Conservation (phyloP, 2,113 vertebrate species). For the Tetrax tetrax region DNA sequence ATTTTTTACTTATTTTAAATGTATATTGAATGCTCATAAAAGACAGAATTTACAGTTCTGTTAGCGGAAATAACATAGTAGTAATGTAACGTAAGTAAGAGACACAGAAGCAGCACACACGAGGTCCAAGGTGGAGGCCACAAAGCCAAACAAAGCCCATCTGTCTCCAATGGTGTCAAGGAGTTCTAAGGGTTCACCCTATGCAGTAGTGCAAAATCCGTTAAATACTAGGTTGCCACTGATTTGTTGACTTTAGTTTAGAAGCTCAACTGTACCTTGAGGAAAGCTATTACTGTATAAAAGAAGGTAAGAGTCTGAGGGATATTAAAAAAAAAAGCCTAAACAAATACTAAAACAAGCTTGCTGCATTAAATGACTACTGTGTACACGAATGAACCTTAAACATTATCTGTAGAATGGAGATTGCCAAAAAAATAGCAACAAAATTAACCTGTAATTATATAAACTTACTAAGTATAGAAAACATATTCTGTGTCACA, state of each 20-base stretch:
- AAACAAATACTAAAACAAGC: not conserved
- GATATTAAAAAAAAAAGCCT: not conserved
- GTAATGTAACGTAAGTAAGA: not conserved
- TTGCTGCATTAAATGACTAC: not conserved
- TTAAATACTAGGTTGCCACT: not conserved
- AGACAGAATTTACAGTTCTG: not conserved
- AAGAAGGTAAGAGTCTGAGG: not conserved
- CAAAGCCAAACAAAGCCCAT: not conserved
- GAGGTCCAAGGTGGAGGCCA: not conserved
- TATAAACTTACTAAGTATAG: not conserved
- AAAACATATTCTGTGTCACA: not conserved
- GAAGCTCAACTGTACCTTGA: not conserved
- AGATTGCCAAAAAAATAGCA: not conserved
- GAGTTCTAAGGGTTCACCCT: not conserved
- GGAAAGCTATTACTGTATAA: not conserved
- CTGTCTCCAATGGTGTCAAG: not conserved
- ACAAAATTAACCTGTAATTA: constrained; percentile 4
- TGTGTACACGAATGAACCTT: not conserved
- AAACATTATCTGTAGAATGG: not conserved
- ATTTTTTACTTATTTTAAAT: not conserved
- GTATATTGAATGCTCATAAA: not conserved
- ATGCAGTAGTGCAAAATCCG: not conserved
- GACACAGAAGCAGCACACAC: not conserved
- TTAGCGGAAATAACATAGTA: not conserved
- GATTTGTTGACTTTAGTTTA: not conserved